Evolutionary conservation across 2,113 vertebrate genomes (phyloP).

Genomic region (Elephantulus edwardii): DNA sequence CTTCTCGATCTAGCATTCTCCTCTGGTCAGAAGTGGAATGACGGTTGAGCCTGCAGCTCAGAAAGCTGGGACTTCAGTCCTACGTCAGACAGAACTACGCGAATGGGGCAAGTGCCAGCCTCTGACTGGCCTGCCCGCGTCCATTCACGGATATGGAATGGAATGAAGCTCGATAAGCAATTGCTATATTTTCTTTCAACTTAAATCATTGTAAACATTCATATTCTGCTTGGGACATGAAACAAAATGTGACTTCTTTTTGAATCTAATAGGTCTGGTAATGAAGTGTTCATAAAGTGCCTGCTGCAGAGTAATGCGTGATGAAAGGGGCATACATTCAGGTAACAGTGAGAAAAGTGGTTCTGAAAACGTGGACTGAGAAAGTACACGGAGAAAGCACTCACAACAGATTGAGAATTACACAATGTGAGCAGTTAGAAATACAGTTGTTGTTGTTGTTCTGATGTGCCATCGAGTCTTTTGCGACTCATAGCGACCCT

Average conservation of each 20-base stretch:
- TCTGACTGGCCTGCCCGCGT: background rate
- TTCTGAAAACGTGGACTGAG: background rate
- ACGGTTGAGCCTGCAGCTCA: background rate
- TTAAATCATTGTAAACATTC: background rate
- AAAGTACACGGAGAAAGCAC: background rate
- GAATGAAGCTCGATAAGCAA: background rate
- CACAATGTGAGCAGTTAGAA: too few species aligned
- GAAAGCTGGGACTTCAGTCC: background rate
- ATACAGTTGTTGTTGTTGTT: too few species aligned
- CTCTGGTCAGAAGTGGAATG: too few species aligned
- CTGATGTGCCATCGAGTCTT: too few species aligned
- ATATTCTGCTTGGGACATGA: constrained; percentile 31
- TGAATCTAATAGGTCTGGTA: background rate
- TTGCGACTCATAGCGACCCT: too few species aligned
- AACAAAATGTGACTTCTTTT: constrained; percentile 28
- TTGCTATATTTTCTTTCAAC: background rate
- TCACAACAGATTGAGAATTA: background rate
- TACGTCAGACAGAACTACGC: rapidly evolving
- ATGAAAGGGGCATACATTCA: too few species aligned
- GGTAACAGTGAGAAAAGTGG: background rate
- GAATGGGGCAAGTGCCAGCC: background rate
- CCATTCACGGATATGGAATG: background rate
- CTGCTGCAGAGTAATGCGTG: background rate
- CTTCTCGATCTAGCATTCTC: background rate
- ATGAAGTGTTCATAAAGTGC: constrained; percentile 1